These are phyloP conservation scores for Montipora cactus DNA, from an alignment of 64 coral and sea anemone species.

Conservation along the genomic window DNA sequence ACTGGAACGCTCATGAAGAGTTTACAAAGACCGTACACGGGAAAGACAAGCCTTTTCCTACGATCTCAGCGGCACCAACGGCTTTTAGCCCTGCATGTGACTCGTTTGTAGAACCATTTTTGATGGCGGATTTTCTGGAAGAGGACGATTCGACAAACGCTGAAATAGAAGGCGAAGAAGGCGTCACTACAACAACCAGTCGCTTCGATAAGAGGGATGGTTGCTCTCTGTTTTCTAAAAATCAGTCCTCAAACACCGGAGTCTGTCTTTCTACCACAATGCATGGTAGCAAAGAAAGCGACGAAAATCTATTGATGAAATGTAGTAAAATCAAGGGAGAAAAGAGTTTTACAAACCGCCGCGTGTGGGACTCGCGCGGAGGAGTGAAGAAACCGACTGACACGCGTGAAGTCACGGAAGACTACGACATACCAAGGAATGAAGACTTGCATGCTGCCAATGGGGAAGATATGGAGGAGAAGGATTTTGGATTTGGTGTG, in stretches of 20 bases:
- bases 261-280: not conserved
- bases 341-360: not conserved
- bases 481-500: conserved; percentile 15
- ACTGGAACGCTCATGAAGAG: not conserved
- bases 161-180: not conserved
- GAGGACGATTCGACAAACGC: conserved; percentile 16
- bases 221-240: not conserved
- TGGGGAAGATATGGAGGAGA: not conserved
- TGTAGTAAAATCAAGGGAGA: not conserved
- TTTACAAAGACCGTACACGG: not conserved
- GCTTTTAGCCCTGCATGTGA: not conserved
- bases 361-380: not conserved
- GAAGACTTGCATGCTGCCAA: not conserved
- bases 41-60: not conserved
- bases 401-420: not conserved
- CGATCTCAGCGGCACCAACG: not conserved
- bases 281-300: not conserved
- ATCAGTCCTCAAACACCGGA: not conserved
- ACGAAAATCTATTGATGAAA: not conserved
- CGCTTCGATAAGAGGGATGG: not conserved
- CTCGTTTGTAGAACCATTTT: not conserved
- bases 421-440: not conserved
- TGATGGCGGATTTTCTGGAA: conserved; percentile 40
- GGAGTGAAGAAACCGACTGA: not conserved
- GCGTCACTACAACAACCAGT: not conserved